phyloP scores from a whole-genome alignment of 64 coral and sea anemone species.

The Trachythela sp. region DNA sequence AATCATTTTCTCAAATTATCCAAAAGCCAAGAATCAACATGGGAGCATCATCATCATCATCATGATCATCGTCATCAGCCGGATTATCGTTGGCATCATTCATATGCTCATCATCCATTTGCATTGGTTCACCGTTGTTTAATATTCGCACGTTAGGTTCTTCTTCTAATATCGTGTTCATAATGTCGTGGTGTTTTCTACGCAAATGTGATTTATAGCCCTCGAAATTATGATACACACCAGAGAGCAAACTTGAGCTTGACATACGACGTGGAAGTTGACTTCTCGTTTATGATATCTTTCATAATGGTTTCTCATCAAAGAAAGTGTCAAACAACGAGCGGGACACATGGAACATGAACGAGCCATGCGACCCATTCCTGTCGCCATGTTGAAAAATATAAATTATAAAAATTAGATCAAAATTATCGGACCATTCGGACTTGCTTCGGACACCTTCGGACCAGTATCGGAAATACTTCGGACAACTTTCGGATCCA shows the following conservation, averaged over 20 bases:
- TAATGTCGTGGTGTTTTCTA: too few species aligned
- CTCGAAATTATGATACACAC: neutral
- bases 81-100: neutral
- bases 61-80: neutral
- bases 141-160: neutral
- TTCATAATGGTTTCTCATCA: neutral
- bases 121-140: neutral
- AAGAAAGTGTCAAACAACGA: neutral
- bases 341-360: too few species aligned
- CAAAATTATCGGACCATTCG: too few species aligned
- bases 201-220: slow-evolving; percentile 27
- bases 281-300: neutral
- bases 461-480: too few species aligned
- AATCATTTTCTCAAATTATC: too few species aligned
- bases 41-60: too few species aligned
- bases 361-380: too few species aligned
- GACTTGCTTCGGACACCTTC: too few species aligned
- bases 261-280: slow-evolving; percentile 13
- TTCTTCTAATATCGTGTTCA: neutral
- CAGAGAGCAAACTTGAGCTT: neutral
- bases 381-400: too few species aligned
- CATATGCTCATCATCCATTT: neutral
- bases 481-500: too few species aligned
- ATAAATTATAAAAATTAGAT: too few species aligned
- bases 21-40: too few species aligned